Percentiles rank a stretch among this genome's conserved stretches.
phyloP scores from a whole-genome alignment of 2,797 vertebrate genomes.

The Lophius americanus region DNA sequence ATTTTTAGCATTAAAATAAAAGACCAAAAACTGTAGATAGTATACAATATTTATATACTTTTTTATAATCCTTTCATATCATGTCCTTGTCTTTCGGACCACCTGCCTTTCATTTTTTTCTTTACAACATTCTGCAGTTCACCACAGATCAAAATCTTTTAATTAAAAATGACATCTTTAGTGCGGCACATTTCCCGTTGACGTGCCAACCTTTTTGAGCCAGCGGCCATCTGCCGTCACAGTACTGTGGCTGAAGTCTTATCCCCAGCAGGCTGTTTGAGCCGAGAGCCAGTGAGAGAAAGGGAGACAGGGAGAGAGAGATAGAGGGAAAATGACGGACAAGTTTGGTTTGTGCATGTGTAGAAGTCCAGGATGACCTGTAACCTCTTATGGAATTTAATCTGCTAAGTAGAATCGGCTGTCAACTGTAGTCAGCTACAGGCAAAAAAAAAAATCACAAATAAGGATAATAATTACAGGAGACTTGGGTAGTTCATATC shows the following conservation, averaged over 20 bases:
- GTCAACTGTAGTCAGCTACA: neutral
- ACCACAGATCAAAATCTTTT: conserved; percentile 81
- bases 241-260: conserved; percentile 71
- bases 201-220: conserved; percentile 79
- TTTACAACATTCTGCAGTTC: conserved; percentile 68
- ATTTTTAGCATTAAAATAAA: conserved; percentile 19
- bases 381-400: conserved; percentile 41
- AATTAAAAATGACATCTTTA: conserved; percentile 83
- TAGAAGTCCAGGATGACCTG: conserved; percentile 43
- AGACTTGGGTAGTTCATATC: neutral
- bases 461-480: neutral
- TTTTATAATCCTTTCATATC: conserved; percentile 63
- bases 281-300: conserved; percentile 59
- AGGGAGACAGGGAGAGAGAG: conserved; percentile 30
- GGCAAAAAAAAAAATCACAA: conserved; percentile 4
- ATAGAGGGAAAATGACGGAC: conserved; percentile 13
- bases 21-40: conserved; percentile 10
- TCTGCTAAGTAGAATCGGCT: conserved; percentile 39
- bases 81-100: conserved; percentile 64
- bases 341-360: conserved; percentile 48
- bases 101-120: conserved; percentile 55
- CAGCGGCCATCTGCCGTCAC: conserved; percentile 81
- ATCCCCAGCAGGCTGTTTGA: conserved; percentile 78
- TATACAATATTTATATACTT: conserved; percentile 33
- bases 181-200: conserved; percentile 78